Percentiles rank a stretch among this genome's conserved stretches.
These are phyloP conservation scores for Perizoma affinitatum DNA, from an alignment of 2,888 invertebrate species.

Conservation along the genomic window DNA sequence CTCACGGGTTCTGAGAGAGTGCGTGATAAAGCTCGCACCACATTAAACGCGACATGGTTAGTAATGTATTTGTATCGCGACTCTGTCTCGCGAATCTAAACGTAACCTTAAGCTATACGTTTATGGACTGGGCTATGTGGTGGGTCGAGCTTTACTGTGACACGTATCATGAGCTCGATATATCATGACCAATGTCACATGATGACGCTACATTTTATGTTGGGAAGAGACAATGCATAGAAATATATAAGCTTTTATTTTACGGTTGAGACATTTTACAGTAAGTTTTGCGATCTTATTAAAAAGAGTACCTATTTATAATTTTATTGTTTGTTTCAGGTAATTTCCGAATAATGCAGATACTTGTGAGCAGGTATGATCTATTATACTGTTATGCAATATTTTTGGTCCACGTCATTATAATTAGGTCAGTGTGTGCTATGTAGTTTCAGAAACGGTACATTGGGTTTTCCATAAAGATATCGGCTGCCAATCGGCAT, in stretches of 20 bases:
- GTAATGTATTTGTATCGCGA: neutral
- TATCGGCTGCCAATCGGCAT: too few relatives aligned
- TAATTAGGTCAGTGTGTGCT: too few relatives aligned
- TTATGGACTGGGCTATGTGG: slow-evolving; percentile 19
- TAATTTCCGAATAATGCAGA: slow-evolving; percentile 11
- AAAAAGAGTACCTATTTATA: too few relatives aligned
- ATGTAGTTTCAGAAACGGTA: too few relatives aligned
- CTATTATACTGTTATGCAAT: neutral
- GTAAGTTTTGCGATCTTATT: too few relatives aligned
- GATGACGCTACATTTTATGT: slow-evolving; percentile 24
- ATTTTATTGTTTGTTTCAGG: slow-evolving; percentile 33
- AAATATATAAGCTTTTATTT: slow-evolving; percentile 1
- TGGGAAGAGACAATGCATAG: slow-evolving; percentile 11
- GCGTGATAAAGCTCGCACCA: too few relatives aligned
- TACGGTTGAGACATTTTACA: too few relatives aligned
- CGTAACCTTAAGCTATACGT: slow-evolving; percentile 6
- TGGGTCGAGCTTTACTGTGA: slow-evolving; percentile 25
- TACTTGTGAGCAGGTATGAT: neutral
- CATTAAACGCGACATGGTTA: too few relatives aligned
- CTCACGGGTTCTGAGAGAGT: too few relatives aligned
- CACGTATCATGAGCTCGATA: slow-evolving; percentile 25
- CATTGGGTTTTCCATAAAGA: too few relatives aligned
- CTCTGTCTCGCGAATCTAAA: neutral
- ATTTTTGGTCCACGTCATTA: too few relatives aligned
- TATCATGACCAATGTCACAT: slow-evolving; percentile 21